Evolutionary conservation across 2,797 vertebrate genomes (phyloP), one percentile per base, ranked within the genome.

Genomic region (Rachycentron canadum): DNA sequence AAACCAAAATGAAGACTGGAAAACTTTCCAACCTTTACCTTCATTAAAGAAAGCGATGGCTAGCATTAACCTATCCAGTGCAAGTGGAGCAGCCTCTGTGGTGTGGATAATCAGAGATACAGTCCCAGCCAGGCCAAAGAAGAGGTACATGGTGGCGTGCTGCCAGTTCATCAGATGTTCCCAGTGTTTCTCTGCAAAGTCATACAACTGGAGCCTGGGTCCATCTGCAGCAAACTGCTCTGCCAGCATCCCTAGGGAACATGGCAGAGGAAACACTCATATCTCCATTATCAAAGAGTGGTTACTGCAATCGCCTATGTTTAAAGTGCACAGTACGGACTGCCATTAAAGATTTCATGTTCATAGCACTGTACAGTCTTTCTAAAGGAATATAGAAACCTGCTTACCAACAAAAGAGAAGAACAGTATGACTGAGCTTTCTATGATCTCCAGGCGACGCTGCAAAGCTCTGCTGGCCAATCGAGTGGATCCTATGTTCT

Each of bases 141-240:
- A 99, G 76, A 99, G 90, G 85, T 99, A 99, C 96, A 99, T 97
- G 81, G 97, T 98, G 76, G 93, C 88, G 8, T 99, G 98, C 59
- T 99, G 98, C 97, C 97, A 99, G 91, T 96, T 96, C 92, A 96
- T 95, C 81, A 98, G 81, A 43, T 94, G 83, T 13, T 96, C 86
- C 97, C 97, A 98, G 45, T 95, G 96, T 56, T 96, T 93, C 84
- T 95, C 94, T 52, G 94, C 83, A 0, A 93, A 94, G 87, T 97
- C 88, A 28, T 97, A 97, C 73, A 97, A 69, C 67, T 92, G 95
- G 71, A 99, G 87, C 52, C 88, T 92, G 6, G 98, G 98, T 1
- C 98, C 98, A 2, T 92, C 94, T 0, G 94, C 81, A 53, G 90
- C 86, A 90, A 98, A 97, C 92, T 99, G 98, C 85, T 99, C 97